Evolutionary conservation across 2,113 vertebrate species (phyloP).

Genomic region (Aramus guarauna): DNA sequence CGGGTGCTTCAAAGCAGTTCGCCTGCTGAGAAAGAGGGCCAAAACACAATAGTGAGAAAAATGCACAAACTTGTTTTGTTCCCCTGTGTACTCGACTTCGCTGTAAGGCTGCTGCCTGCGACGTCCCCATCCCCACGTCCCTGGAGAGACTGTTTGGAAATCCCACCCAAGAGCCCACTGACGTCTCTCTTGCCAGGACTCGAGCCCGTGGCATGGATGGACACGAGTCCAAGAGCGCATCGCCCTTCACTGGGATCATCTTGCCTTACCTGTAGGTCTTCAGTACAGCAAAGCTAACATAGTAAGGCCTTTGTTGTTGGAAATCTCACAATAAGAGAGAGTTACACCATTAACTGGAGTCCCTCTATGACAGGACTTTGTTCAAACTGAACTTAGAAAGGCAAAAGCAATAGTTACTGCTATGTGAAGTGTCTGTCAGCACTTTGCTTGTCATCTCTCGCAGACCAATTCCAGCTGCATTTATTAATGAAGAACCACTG

Average conservation of each 20-base stretch:
- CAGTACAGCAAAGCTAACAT: neutral
- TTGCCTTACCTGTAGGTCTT: neutral
- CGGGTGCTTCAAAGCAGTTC: neutral
- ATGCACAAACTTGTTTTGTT: neutral
- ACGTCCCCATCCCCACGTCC: neutral
- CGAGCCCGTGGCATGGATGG: neutral
- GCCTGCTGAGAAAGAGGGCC: neutral
- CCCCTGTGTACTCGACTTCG: neutral
- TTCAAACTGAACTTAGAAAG: neutral
- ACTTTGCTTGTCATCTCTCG: neutral
- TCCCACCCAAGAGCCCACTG: neutral
- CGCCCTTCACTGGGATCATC: accelerated
- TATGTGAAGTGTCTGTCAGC: neutral
- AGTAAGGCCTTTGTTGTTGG: neutral
- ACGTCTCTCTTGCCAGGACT: neutral
- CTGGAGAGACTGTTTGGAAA: neutral
- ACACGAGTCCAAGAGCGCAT: too few species aligned
- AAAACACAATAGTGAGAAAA: neutral
- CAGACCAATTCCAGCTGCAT: neutral
- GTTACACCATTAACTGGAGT: too few species aligned
- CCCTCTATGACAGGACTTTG: accelerated
- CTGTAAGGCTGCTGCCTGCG: too few species aligned
- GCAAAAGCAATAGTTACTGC: neutral
- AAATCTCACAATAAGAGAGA: neutral
- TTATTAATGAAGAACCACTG: neutral